These are phyloP conservation scores for Plotosus lineatus DNA, from an alignment of 2,113 vertebrate species.

Conservation along the genomic window DNA sequence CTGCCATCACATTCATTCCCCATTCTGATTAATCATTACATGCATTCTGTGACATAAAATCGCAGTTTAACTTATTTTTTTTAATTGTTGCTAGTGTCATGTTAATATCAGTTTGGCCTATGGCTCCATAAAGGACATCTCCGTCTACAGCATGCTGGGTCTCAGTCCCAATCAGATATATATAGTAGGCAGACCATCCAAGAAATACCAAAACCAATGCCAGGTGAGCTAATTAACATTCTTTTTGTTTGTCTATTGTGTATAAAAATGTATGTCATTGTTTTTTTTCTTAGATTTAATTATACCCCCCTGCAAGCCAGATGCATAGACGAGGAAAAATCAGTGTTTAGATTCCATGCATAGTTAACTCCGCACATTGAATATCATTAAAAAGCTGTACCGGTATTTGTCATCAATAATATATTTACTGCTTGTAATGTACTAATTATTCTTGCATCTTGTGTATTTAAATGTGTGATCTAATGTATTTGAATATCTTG, in stretches of 20 bases:
- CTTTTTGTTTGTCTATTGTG: constrained; percentile 1
- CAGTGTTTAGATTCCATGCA: background rate
- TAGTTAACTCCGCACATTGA: background rate
- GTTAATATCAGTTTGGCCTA: constrained; percentile 96
- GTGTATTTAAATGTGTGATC: background rate
- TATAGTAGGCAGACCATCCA: constrained; percentile 92
- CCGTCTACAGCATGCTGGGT: constrained; percentile 93
- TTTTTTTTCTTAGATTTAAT: background rate
- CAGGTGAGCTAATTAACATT: constrained; percentile 74
- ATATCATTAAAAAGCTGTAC: background rate
- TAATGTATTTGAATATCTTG: background rate
- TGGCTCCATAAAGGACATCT: constrained; percentile 97
- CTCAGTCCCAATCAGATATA: constrained; percentile 90
- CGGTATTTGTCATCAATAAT: background rate
- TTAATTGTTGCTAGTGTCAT: constrained; percentile 82
- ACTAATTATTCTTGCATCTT: too few relatives aligned
- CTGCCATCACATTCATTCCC: too few relatives aligned
- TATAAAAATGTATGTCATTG: background rate
- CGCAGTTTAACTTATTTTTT: constrained; percentile 19
- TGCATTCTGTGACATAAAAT: constrained; percentile 9
- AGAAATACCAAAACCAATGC: constrained; percentile 96
- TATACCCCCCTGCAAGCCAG: background rate
- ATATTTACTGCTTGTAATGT: background rate
- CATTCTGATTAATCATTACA: too few relatives aligned
- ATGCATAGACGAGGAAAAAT: background rate